Percentiles rank a stretch among this genome's conserved stretches.
phyloP scores from a whole-genome alignment of 2,113 vertebrate species.

The Trichechus manatus region DNA sequence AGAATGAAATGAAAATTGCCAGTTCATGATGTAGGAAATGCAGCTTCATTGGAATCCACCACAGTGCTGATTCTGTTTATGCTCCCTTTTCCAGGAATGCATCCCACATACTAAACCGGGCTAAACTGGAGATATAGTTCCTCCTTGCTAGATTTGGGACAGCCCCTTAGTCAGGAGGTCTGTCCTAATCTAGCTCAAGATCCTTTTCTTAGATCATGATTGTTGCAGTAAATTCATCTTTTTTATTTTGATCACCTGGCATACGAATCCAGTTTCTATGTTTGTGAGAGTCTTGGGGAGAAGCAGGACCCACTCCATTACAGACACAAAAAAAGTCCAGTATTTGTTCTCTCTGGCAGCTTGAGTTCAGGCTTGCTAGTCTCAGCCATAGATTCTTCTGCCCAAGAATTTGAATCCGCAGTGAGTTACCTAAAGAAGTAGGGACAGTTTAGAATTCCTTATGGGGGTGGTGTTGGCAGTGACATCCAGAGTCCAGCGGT shows the following conservation, averaged over 20 bases:
- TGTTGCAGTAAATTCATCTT: background rate
- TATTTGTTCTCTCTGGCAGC: background rate
- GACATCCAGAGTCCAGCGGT: background rate
- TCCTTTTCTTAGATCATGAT: background rate
- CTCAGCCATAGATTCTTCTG: background rate
- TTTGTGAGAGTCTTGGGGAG: background rate
- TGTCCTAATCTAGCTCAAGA: background rate
- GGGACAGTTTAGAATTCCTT: background rate
- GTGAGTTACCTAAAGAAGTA: conserved; percentile 7
- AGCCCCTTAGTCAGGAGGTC: background rate
- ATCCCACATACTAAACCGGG: background rate
- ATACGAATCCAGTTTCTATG: background rate
- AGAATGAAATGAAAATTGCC: background rate
- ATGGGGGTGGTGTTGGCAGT: no score
- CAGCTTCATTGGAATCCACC: background rate
- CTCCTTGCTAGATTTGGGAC: background rate
- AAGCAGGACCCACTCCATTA: background rate
- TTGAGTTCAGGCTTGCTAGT: background rate
- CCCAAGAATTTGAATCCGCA: background rate
- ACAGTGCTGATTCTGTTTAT: background rate
- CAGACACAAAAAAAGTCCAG: background rate
- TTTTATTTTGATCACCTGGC: background rate
- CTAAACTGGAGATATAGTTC: background rate
- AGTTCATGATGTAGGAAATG: background rate
- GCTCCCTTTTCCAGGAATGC: background rate